These are phyloP conservation scores for human (Homo sapiens) DNA, from an alignment of 2,113 vertebrate species.

Conservation along the genomic window GRCh38 chr9:3132001-3132500, in stretches of 20 bases:
- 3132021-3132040: neutral
- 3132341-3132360: neutral
- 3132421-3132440: neutral
- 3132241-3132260: neutral
- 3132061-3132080: neutral
- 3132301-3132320: neutral
- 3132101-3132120: neutral
- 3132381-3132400: neutral
- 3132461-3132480: neutral
- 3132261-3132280: neutral
- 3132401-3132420: neutral
- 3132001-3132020: neutral
- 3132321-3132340: neutral
- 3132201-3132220: neutral
- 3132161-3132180: neutral
- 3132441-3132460: neutral
- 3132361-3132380: neutral
- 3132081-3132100: neutral
- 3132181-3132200: neutral
- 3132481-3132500: neutral
- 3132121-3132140: neutral
- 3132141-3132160: neutral
- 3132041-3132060: neutral
- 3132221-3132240: neutral
- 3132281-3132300: neutral